Conservation (phyloP, 1,140 invertebrate genomes). For the Diprion similis region DNA sequence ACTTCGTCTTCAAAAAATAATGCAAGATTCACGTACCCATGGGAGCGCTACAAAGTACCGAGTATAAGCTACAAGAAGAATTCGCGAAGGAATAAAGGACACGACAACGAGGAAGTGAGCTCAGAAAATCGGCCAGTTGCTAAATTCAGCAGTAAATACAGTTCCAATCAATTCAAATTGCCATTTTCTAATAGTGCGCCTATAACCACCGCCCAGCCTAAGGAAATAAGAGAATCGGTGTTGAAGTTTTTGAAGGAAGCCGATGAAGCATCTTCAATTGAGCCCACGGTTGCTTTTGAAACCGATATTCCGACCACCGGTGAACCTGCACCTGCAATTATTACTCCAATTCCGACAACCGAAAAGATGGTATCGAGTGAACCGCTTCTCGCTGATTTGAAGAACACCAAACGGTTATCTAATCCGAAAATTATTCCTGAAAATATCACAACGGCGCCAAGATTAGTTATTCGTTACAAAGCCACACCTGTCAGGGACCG, state of each 20-base stretch:
- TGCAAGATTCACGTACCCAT: constrained; percentile 31
- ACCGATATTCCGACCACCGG: background rate
- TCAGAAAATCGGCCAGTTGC: constrained; percentile 26
- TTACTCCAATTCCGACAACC: background rate
- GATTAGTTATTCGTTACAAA: background rate
- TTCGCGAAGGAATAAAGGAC: constrained; percentile 9
- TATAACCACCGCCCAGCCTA: background rate
- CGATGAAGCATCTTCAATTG: background rate
- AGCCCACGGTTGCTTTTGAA: background rate
- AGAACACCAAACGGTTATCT: background rate
- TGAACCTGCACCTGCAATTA: background rate
- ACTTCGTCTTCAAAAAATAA: constrained; percentile 15
- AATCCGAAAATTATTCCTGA: background rate
- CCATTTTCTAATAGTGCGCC: background rate
- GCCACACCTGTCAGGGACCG: background rate
- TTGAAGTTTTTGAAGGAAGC: background rate
- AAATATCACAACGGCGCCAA: background rate
- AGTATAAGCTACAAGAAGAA: constrained; percentile 20
- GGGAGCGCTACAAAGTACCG: constrained; percentile 31
- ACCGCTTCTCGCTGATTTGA: background rate
- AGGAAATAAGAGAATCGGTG: background rate
- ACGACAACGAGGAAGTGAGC: constrained; percentile 24
- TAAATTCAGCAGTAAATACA: constrained; percentile 44
- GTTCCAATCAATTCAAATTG: constrained; percentile 18
- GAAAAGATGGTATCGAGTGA: background rate